Evolutionary conservation across 2,113 vertebrate species (phyloP).

Genomic region (Hippopotamus amphibius): DNA sequence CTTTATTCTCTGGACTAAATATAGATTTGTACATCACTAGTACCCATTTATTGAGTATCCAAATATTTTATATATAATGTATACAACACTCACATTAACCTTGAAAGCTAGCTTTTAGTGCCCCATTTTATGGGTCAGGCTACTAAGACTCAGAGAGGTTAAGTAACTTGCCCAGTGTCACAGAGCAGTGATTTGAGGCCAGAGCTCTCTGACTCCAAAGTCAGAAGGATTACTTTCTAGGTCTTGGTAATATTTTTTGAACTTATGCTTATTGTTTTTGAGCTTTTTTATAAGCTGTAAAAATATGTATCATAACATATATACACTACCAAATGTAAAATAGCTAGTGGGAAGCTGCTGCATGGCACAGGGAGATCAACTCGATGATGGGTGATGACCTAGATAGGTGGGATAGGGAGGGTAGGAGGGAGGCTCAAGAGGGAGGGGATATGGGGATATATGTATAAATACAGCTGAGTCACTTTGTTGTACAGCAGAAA

Average conservation of each 20-base stretch:
- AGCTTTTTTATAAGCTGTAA: conserved; percentile 2
- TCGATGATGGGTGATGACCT: no score
- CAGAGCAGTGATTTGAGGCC: neutral
- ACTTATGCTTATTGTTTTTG: neutral
- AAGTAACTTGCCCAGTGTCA: neutral
- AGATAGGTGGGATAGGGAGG: no score
- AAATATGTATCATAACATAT: neutral
- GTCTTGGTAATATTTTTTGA: neutral
- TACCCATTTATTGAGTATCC: neutral
- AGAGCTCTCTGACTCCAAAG: neutral
- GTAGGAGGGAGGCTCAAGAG: no score
- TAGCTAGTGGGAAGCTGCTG: no score
- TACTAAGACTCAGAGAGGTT: neutral
- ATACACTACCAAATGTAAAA: no score
- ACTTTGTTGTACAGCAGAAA: no score
- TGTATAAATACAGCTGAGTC: no score
- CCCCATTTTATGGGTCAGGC: neutral
- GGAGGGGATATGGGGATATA: no score
- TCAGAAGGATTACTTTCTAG: neutral
- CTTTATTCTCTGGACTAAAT: conserved; percentile 3
- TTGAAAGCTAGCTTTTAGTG: conserved; percentile 2
- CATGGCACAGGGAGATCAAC: no score
- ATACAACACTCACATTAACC: neutral
- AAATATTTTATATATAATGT: neutral
- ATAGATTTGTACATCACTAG: neutral